Evolutionary conservation across 2,888 invertebrate species (phyloP).

Genomic region (Saturnia pavonia): DNA sequence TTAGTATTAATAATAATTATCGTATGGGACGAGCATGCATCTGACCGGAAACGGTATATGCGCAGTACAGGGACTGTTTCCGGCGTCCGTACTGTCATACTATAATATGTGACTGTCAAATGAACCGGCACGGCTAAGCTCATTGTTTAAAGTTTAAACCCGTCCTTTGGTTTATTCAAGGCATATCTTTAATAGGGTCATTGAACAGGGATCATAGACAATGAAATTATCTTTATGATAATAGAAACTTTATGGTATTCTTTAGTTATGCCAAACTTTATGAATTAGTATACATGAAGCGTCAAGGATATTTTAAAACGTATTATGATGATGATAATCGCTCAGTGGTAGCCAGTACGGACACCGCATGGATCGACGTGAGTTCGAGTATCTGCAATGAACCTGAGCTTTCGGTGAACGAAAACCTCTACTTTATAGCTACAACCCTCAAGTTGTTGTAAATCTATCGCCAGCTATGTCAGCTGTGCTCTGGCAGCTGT

Average conservation of each 20-base stretch:
- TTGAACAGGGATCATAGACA: slow-evolving; percentile 49
- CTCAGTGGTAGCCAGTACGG: no score
- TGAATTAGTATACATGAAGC: background rate
- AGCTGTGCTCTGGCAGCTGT: no score
- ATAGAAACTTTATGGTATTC: no score
- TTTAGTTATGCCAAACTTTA: background rate
- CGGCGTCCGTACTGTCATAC: slow-evolving; percentile 60
- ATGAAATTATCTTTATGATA: slow-evolving; percentile 17
- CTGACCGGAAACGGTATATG: slow-evolving; percentile 69
- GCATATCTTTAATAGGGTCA: slow-evolving; percentile 48
- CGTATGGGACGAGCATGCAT: slow-evolving; percentile 58
- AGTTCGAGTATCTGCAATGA: no score
- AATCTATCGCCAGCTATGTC: no score
- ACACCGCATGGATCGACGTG: no score
- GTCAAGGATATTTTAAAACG: background rate
- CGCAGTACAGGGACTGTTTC: slow-evolving; percentile 61
- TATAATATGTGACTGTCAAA: slow-evolving; percentile 60
- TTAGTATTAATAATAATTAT: slow-evolving; percentile 48
- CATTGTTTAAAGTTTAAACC: slow-evolving; percentile 56
- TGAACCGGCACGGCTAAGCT: slow-evolving; percentile 59
- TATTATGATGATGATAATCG: no score
- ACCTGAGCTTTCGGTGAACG: no score
- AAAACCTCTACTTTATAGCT: no score
- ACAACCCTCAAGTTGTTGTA: no score
- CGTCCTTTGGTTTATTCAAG: slow-evolving; percentile 52